phyloP scores from a whole-genome alignment of 2,113 vertebrate genomes.

The Arothron firmamentum region DNA sequence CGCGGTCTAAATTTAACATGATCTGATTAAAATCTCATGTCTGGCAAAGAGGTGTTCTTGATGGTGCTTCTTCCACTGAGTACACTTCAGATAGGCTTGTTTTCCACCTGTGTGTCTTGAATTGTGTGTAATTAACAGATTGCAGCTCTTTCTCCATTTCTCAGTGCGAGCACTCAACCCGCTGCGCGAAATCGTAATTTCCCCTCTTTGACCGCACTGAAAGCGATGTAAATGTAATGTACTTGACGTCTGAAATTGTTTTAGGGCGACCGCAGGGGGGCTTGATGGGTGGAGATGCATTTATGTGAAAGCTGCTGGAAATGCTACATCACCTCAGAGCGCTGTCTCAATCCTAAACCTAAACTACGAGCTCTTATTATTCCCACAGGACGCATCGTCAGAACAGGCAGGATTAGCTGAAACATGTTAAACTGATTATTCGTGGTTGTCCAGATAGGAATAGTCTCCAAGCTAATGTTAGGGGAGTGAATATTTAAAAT shows the following conservation, averaged over 20 bases:
- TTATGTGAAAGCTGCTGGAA: constrained; percentile 57
- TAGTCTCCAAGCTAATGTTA: too few species aligned
- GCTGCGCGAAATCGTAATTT: constrained; percentile 46
- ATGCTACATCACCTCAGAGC: constrained; percentile 63
- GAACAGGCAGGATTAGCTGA: too few species aligned
- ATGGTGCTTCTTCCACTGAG: constrained; percentile 51
- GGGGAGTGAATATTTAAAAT: too few species aligned
- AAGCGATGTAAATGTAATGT: constrained; percentile 55
- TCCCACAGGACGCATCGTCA: constrained; percentile 41
- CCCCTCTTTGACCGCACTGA: constrained; percentile 51
- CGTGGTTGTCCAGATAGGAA: too few species aligned
- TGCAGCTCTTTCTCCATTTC: constrained; percentile 45
- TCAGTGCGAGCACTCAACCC: constrained; percentile 47
- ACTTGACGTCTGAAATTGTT: constrained; percentile 63
- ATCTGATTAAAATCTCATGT: constrained; percentile 64
- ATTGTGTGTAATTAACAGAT: constrained; percentile 63
- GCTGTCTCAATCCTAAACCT: constrained; percentile 53
- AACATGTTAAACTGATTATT: too few species aligned
- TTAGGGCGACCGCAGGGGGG: constrained; percentile 48
- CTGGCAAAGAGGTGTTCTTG: constrained; percentile 58
- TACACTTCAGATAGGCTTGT: constrained; percentile 42
- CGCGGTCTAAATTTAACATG: constrained; percentile 63
- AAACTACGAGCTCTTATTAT: constrained; percentile 49
- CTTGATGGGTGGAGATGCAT: constrained; percentile 64
- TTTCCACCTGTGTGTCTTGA: constrained; percentile 46